These are phyloP conservation scores for Onychomys leucogaster DNA, from an alignment of 2,797 vertebrate genomes.

Conservation along the genomic window DNA sequence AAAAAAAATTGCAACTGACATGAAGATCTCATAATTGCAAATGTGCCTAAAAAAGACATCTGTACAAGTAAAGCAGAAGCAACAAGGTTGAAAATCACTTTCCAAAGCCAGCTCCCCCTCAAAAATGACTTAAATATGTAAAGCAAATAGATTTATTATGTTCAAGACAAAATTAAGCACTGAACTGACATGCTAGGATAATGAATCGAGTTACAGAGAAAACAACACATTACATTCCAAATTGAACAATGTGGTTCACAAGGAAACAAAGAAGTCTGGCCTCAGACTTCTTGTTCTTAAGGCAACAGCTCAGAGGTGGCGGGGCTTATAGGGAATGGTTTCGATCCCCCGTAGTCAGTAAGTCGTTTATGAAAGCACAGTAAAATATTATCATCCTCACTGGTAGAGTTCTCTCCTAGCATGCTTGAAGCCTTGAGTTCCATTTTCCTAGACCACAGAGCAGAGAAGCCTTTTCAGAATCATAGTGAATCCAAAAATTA, in stretches of 20 bases:
- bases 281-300: conserved; percentile 1
- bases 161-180: conserved; percentile 53
- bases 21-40: conserved; percentile 55
- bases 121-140: conserved; percentile 8
- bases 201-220: conserved; percentile 23
- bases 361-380: background rate
- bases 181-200: background rate
- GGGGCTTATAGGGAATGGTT: background rate
- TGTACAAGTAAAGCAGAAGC: conserved; percentile 41
- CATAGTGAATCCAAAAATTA: conserved; percentile 30
- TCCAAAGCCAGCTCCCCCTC: background rate
- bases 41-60: conserved; percentile 54
- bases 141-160: conserved; percentile 14
- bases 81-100: conserved; percentile 61
- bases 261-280: background rate
- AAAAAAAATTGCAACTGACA: conserved; percentile 17
- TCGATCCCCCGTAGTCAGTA: background rate
- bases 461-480: background rate
- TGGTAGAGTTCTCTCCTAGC: too few relatives aligned
- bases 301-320: background rate
- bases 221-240: background rate
- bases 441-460: background rate
- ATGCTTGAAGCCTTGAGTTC: background rate
- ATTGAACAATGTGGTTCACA: background rate
- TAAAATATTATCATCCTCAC: background rate